Percentiles rank a stretch among this genome's conserved stretches.
phyloP scores from a whole-genome alignment of 2,113 vertebrate genomes.

The Xenopus borealis region DNA sequence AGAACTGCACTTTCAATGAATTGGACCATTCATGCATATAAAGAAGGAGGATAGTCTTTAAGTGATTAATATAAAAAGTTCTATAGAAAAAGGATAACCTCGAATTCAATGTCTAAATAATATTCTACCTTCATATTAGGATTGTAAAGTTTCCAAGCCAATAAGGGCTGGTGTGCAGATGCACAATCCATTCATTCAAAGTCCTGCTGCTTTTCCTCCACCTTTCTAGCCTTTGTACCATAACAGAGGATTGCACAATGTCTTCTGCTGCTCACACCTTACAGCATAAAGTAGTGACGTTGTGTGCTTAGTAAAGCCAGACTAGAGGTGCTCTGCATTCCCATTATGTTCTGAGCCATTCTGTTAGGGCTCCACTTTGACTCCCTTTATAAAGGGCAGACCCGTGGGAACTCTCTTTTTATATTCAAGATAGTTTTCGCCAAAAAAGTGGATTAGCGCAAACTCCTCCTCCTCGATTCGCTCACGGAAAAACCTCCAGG shows the following conservation, averaged over 20 bases:
- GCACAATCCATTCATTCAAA: neutral
- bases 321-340: neutral
- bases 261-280: slow-evolving; percentile 3
- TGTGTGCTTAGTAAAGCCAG: no score
- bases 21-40: slow-evolving; percentile 21
- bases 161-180: neutral
- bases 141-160: neutral
- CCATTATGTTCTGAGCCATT: neutral
- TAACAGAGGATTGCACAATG: neutral
- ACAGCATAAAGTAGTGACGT: neutral
- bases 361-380: slow-evolving; percentile 75
- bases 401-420: slow-evolving; percentile 86
- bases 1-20: neutral
- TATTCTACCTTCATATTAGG: neutral
- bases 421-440: slow-evolving; percentile 90
- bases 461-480: slow-evolving; percentile 93
- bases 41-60: neutral
- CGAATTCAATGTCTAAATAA: neutral
- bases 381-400: slow-evolving; percentile 91
- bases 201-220: slow-evolving; percentile 7
- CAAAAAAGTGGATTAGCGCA: slow-evolving; percentile 91
- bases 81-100: slow-evolving; percentile 20
- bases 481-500: slow-evolving; percentile 96
- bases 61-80: slow-evolving; percentile 19
- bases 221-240: slow-evolving; percentile 28